These are phyloP conservation scores for Serranus cabrilla DNA, from an alignment of 2,797 vertebrate genomes.

Conservation along the genomic window DNA sequence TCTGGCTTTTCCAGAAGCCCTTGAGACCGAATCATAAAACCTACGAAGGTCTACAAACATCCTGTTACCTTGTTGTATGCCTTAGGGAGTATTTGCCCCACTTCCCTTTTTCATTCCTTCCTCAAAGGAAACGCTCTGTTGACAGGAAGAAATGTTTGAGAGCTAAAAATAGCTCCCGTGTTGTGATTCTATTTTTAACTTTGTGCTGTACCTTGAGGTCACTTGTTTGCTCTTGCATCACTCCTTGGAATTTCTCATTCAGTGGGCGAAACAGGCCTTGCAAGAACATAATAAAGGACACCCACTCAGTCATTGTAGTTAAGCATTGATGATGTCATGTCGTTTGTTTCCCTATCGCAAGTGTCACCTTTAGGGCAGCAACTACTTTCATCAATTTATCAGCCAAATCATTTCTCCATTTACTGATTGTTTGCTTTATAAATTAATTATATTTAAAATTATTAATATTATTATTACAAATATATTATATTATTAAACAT, in stretches of 20 bases:
- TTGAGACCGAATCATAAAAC: background rate
- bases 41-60: conserved; percentile 17
- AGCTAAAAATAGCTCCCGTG: conserved; percentile 66
- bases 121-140: conserved; percentile 4
- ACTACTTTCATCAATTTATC: no score
- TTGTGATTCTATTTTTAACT: conserved; percentile 69
- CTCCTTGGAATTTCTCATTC: conserved; percentile 36
- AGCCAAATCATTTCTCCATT: no score
- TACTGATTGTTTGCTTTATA: no score
- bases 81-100: background rate
- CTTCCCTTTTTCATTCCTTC: conserved; percentile 15
- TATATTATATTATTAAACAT: no score
- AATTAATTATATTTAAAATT: no score
- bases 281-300: background rate
- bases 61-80: background rate
- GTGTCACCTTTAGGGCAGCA: background rate
- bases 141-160: background rate
- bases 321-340: background rate
- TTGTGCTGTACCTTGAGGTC: background rate
- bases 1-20: background rate
- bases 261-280: background rate
- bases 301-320: background rate
- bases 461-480: no score
- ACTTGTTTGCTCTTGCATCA: conserved; percentile 55
- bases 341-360: background rate